These are phyloP conservation scores for Chromobotia macracanthus DNA, from an alignment of 2,797 vertebrate genomes.

Conservation along the genomic window DNA sequence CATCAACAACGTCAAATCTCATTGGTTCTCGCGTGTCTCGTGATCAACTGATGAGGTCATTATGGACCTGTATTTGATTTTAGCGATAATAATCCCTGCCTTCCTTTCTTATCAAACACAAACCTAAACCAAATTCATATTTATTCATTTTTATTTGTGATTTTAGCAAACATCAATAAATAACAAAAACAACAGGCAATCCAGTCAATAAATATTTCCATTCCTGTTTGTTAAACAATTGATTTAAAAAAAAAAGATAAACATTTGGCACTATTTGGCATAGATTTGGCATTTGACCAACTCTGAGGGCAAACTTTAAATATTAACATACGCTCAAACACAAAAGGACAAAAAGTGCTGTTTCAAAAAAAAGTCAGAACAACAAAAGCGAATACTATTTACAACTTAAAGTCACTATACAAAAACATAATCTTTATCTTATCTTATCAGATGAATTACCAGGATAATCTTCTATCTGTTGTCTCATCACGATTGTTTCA, in stretches of 20 bases:
- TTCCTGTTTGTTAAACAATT: slow-evolving; percentile 1
- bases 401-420: slow-evolving; percentile 37
- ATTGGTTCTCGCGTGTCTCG: too few species aligned
- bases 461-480: slow-evolving; percentile 5
- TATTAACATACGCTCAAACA: too few species aligned
- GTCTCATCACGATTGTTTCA: too few species aligned
- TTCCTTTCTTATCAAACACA: slow-evolving; percentile 2
- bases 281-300: neutral
- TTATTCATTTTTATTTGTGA: neutral
- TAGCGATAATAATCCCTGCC: too few species aligned
- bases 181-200: neutral
- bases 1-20: too few species aligned
- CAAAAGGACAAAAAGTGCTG: too few species aligned
- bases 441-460: slow-evolving; percentile 12
- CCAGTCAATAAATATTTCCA: slow-evolving; percentile 26
- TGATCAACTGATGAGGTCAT: too few species aligned
- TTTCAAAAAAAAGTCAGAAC: too few species aligned
- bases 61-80: neutral
- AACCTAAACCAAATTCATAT: neutral
- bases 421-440: neutral
- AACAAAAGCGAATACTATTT: slow-evolving; percentile 46
- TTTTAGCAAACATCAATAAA: neutral
- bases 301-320: neutral
- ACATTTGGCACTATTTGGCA: too few species aligned
- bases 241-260: too few species aligned